Percentiles rank a stretch among this genome's conserved stretches.
phyloP scores from a whole-genome alignment of 2,113 vertebrate genomes.

The Ranitomeya imitator region DNA sequence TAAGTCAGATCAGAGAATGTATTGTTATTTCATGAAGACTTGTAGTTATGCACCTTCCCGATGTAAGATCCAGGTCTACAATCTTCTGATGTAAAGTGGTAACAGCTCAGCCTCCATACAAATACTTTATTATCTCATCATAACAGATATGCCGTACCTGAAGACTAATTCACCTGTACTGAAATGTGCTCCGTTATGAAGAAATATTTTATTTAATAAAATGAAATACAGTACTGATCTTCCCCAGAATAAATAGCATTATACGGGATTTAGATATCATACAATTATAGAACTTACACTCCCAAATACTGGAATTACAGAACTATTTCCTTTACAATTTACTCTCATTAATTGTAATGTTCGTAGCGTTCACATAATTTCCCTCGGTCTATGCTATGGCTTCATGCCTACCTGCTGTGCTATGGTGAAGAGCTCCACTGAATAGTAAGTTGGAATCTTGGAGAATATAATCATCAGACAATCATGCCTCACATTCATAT shows the following conservation, averaged over 20 bases:
- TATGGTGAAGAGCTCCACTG: slow-evolving; percentile 15
- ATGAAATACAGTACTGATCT: background rate
- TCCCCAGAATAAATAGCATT: background rate
- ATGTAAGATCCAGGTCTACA: background rate
- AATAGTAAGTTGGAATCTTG: slow-evolving; percentile 32
- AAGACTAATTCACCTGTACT: background rate
- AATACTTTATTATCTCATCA: no score
- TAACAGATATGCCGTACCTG: background rate
- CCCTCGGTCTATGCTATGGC: background rate
- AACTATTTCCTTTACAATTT: background rate
- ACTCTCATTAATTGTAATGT: background rate
- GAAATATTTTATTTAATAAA: background rate
- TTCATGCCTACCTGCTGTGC: background rate
- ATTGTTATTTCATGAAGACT: no score
- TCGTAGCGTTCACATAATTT: background rate
- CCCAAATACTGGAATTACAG: background rate
- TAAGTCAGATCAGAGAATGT: no score
- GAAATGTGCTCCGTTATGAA: background rate
- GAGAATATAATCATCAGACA: slow-evolving; percentile 17
- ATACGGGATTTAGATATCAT: background rate
- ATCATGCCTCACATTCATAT: slow-evolving; percentile 22
- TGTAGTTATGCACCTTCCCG: no score
- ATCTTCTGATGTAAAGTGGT: no score
- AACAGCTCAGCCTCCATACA: no score
- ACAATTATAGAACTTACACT: background rate